phyloP scores from a whole-genome alignment of 2,888 invertebrate genomes.

The Leistus spinibarbis region DNA sequence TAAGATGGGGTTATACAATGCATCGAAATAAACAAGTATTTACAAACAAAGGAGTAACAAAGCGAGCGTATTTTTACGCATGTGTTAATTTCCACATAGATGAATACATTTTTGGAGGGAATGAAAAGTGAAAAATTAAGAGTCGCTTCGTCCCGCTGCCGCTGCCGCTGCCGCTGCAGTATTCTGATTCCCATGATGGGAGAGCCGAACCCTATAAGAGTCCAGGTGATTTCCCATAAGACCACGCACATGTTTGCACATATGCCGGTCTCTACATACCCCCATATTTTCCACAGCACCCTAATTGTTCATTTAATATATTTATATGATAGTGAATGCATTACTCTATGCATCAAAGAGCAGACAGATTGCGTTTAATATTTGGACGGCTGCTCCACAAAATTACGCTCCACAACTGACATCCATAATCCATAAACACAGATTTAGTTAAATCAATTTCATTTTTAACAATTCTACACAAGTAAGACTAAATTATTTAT shows the following conservation, averaged over 20 bases:
- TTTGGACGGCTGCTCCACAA: background rate
- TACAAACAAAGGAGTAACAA: background rate
- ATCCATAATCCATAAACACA: background rate
- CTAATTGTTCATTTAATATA: constrained; percentile 58
- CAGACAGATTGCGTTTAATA: background rate
- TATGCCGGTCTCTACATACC: constrained; percentile 54
- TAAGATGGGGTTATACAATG: background rate
- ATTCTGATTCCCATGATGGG: constrained; percentile 25
- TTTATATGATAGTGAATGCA: constrained; percentile 51
- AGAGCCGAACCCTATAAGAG: constrained; percentile 40
- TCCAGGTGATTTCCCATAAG: constrained; percentile 60
- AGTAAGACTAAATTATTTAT: no score
- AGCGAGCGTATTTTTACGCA: background rate
- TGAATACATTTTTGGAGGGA: background rate
- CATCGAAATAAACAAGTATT: background rate
- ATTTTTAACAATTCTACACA: no score
- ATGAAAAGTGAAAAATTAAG: background rate
- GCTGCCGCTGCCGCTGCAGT: background rate
- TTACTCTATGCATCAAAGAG: background rate
- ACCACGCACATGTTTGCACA: constrained; percentile 60
- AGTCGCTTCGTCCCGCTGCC: background rate
- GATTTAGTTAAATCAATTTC: background rate
- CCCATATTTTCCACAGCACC: constrained; percentile 53
- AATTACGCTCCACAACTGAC: background rate
- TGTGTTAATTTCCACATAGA: background rate